Conservation (phyloP, 2,113 vertebrate genomes). For the Myrmecobius fasciatus region DNA sequence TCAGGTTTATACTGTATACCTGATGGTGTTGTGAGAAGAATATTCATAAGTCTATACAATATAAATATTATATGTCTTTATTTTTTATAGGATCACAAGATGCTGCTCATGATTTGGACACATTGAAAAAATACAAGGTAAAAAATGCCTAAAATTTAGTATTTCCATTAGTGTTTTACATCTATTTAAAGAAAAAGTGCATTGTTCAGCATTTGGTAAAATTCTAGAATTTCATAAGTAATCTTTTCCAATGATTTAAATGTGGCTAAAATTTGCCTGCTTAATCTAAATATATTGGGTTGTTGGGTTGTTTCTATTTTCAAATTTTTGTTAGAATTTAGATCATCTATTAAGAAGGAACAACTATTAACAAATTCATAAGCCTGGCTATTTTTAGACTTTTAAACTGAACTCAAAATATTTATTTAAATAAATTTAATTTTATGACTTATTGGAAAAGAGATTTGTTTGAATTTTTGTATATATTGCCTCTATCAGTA, state of each 20-base stretch:
- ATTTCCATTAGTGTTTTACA: background rate
- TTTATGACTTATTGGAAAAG: background rate
- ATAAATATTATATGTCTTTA: slow-evolving; percentile 21
- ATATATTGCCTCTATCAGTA: background rate
- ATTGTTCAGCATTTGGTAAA: background rate
- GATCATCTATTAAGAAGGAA: background rate
- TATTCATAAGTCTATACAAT: background rate
- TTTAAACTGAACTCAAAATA: background rate
- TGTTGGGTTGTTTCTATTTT: background rate
- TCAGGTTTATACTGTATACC: background rate
- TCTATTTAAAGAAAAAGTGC: slow-evolving; percentile 43
- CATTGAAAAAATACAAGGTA: slow-evolving; percentile 92
- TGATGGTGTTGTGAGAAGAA: background rate
- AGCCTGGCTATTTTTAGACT: slow-evolving; percentile 20
- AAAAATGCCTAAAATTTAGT: background rate
- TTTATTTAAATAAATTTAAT: background rate
- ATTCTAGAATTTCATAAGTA: slow-evolving; percentile 41
- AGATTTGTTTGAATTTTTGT: background rate
- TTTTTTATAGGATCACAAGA: slow-evolving; percentile 92
- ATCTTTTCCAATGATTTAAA: slow-evolving; percentile 11
- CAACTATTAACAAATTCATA: slow-evolving; percentile 3
- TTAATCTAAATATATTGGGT: slow-evolving; percentile 12
- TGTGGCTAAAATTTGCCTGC: background rate
- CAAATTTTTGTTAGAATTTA: background rate
- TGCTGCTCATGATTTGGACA: slow-evolving; percentile 92